Conservation (phyloP, 1,140 invertebrate species). For the Acromyrmex echinatior region DNA sequence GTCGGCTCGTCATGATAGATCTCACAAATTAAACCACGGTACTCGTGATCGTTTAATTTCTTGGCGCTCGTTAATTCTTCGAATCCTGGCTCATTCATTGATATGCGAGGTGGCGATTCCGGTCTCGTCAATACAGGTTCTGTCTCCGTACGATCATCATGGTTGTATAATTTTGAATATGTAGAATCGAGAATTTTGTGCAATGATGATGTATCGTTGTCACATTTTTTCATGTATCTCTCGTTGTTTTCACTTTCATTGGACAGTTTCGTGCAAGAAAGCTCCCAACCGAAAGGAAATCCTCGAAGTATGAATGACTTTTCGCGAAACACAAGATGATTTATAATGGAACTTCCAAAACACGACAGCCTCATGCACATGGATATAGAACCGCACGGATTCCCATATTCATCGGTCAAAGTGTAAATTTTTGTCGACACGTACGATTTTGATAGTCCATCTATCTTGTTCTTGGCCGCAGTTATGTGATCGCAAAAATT, state of each 20-base stretch:
- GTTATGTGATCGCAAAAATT: conserved; percentile 59
- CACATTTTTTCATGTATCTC: not conserved
- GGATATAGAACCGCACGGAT: conserved; percentile 68
- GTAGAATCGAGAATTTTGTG: conserved; percentile 3
- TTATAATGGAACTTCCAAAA: conserved; percentile 75
- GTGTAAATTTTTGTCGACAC: conserved; percentile 70
- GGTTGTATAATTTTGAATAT: not conserved
- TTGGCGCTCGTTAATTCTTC: conserved; percentile 78
- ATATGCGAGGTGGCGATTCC: conserved; percentile 63
- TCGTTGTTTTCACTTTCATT: not conserved
- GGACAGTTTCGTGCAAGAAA: conserved; percentile 22
- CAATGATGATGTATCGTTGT: not conserved
- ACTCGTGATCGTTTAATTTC: conserved; percentile 79
- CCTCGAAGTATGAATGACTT: conserved; percentile 72
- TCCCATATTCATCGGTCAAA: conserved; percentile 59
- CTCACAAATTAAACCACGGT: conserved; percentile 75
- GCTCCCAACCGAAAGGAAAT: conserved; percentile 59
- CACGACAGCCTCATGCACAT: conserved; percentile 75
- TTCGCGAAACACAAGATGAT: conserved; percentile 56
- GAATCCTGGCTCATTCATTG: conserved; percentile 75
- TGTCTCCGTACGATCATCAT: not conserved
- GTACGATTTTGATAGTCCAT: conserved; percentile 60
- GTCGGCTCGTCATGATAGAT: conserved; percentile 78
- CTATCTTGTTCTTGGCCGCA: conserved; percentile 37
- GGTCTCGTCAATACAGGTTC: conserved; percentile 39